phyloP scores from a whole-genome alignment of 2,888 invertebrate species.

The Automeris io region DNA sequence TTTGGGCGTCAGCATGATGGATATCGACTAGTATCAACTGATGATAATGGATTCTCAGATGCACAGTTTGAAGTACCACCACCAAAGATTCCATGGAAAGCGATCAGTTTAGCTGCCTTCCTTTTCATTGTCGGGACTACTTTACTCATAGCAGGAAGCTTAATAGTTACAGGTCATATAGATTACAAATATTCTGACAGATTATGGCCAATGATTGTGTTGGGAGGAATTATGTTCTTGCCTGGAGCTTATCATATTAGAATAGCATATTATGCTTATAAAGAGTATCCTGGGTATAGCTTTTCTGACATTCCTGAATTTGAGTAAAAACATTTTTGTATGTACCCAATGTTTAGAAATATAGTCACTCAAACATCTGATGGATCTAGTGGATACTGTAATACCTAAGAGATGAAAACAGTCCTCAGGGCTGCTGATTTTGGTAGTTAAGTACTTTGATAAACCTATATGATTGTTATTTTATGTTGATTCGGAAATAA shows the following conservation, averaged over 20 bases:
- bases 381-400: too few relatives aligned
- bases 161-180: conserved; percentile 89
- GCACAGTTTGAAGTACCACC: conserved; percentile 82
- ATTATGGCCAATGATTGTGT: conserved; percentile 91
- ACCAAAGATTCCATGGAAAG: conserved; percentile 89
- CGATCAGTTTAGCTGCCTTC: conserved; percentile 85
- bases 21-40: conserved; percentile 74
- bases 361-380: too few relatives aligned
- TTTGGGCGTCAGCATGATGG: conserved; percentile 78
- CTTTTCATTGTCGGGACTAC: conserved; percentile 87
- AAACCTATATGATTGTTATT: too few relatives aligned
- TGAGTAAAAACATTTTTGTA: too few relatives aligned
- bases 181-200: conserved; percentile 90
- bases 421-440: too few relatives aligned
- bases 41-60: conserved; percentile 82
- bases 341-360: too few relatives aligned
- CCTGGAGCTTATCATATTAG: conserved; percentile 94
- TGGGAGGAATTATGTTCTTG: conserved; percentile 93
- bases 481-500: not conserved
- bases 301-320: conserved; percentile 94
- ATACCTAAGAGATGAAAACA: too few relatives aligned
- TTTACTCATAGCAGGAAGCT: conserved; percentile 84
- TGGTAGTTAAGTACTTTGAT: too few relatives aligned
- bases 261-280: conserved; percentile 91
- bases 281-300: conserved; percentile 89